Evolutionary conservation across 2,888 invertebrate genomes (phyloP).

Genomic region (Cephus pygmeus): DNA sequence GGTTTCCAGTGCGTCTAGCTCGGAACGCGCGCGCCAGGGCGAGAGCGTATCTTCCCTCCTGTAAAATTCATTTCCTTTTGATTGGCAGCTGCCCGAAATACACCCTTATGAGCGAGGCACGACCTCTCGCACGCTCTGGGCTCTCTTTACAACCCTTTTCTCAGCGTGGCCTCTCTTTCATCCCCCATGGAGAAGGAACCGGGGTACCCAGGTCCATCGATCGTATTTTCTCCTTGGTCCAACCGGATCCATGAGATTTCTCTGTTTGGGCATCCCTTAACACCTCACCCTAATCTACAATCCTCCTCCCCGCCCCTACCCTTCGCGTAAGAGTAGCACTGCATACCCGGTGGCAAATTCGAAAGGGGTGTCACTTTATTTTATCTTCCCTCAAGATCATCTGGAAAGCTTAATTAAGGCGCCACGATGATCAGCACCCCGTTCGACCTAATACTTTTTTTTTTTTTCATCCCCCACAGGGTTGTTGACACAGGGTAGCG

Average conservation of each 20-base stretch:
- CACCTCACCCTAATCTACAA: neutral
- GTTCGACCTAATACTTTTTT: too few species aligned
- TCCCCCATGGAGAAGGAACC: neutral
- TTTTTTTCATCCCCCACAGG: neutral
- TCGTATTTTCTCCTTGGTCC: neutral
- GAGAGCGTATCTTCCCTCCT: neutral
- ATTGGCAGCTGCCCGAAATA: neutral
- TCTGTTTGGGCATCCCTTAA: neutral
- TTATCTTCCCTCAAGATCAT: neutral
- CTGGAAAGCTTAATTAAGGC: neutral
- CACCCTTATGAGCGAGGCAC: neutral
- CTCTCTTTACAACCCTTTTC: neutral
- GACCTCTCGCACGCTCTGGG: neutral
- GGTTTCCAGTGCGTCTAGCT: neutral
- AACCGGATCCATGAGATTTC: neutral
- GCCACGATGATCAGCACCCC: neutral
- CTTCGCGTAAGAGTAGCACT: neutral
- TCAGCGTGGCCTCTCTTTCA: neutral
- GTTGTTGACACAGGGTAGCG: neutral
- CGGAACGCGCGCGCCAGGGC: neutral
- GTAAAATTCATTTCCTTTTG: neutral
- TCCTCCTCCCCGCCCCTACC: neutral
- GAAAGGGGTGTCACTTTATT: neutral
- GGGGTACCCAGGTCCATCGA: neutral
- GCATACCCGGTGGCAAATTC: neutral